phyloP scores from a whole-genome alignment of 2,113 vertebrate species.

The Sturnira hondurensis region DNA sequence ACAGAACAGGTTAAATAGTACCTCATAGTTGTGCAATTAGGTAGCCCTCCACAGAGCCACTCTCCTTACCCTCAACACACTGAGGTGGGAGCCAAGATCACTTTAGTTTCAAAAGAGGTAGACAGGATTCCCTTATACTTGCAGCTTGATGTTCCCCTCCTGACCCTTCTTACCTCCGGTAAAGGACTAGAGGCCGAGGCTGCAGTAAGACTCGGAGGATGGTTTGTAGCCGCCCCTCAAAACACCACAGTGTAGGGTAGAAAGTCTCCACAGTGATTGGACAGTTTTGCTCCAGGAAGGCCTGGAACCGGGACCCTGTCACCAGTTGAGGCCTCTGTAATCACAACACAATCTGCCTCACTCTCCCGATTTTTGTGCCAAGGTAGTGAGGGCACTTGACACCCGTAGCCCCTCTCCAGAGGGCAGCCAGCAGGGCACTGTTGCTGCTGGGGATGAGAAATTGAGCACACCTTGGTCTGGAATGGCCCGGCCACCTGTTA shows the following conservation, averaged over 20 bases:
- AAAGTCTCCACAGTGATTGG: conserved; percentile 60
- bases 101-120: neutral
- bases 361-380: neutral
- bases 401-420: neutral
- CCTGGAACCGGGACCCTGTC: conserved; percentile 47
- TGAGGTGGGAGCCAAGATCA: neutral
- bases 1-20: neutral
- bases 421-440: neutral
- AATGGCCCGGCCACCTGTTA: neutral
- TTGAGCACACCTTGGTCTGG: neutral
- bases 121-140: neutral
- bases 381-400: neutral
- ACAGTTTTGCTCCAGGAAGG: conserved; percentile 67
- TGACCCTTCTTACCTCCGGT: conserved; percentile 82
- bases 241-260: conserved; percentile 69
- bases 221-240: conserved; percentile 72
- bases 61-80: neutral
- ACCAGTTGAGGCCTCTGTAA: conserved; percentile 67
- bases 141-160: neutral
- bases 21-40: neutral
- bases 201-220: conserved; percentile 78
- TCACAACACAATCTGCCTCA: neutral
- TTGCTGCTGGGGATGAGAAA: neutral
- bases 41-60: neutral
- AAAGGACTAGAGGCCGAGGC: conserved; percentile 76